A percentile compares a stretch with the other conserved stretches of the same genome.
These are phyloP conservation scores for Eupithecia pulchellata DNA, from an alignment of 2,888 invertebrate genomes.

Conservation along the genomic window DNA sequence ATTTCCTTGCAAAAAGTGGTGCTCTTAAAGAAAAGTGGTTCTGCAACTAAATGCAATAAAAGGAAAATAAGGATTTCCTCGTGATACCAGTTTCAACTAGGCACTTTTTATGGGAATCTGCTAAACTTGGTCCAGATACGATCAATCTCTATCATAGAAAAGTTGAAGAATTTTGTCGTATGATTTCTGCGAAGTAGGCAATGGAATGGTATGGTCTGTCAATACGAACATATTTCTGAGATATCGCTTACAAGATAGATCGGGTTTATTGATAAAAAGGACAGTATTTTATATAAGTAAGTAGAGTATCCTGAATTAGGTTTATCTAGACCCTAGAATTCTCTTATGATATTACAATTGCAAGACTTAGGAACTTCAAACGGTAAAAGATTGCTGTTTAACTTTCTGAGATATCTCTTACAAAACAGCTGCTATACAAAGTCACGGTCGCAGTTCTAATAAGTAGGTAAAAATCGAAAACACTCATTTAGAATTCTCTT, in stretches of 20 bases:
- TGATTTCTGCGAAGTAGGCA: slow-evolving; percentile 13
- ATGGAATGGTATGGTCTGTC: no score
- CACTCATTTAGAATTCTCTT: not conserved
- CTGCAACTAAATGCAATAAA: slow-evolving; percentile 35
- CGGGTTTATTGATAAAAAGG: no score
- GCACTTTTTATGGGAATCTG: slow-evolving; percentile 35
- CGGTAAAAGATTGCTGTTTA: no score
- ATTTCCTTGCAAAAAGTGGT: slow-evolving; percentile 39
- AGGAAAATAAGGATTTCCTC: slow-evolving; percentile 52
- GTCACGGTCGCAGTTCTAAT: not conserved
- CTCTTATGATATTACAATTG: no score
- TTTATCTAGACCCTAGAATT: no score
- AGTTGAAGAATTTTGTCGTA: slow-evolving; percentile 20
- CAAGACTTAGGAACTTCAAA: no score
- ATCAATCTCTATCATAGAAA: slow-evolving; percentile 25
- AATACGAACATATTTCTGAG: no score
- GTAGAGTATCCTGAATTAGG: no score
- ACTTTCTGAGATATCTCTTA: not conserved
- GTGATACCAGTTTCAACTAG: slow-evolving; percentile 32
- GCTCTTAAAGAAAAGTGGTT: slow-evolving; percentile 40
- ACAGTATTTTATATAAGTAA: no score
- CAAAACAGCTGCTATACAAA: not conserved
- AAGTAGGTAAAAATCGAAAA: not conserved
- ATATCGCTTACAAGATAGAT: not conserved
- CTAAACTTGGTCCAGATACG: slow-evolving; percentile 29